phyloP scores from a whole-genome alignment of 1,140 invertebrate species.

The Leptinotarsa undecemlineata region DNA sequence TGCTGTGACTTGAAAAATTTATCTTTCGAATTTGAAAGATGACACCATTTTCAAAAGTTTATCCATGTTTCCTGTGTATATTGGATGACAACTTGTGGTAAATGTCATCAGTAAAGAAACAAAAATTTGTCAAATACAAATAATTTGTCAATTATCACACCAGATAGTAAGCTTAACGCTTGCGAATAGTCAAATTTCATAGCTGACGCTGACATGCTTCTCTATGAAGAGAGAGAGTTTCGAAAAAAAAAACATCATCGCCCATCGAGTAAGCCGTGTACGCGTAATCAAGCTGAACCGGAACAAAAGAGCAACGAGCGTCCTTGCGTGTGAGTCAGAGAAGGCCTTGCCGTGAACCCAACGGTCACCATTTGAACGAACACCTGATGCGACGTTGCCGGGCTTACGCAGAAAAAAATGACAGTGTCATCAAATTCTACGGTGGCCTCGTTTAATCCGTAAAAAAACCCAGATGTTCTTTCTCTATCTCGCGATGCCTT shows the following conservation, averaged over 20 bases:
- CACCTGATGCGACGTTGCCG: slow-evolving; percentile 25
- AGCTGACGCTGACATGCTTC: neutral
- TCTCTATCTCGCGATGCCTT: neutral
- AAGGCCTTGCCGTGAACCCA: slow-evolving; percentile 44
- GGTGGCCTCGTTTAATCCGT: neutral
- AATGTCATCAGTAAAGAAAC: no score
- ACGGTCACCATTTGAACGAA: slow-evolving; percentile 1
- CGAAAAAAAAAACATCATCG: neutral
- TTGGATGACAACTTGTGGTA: no score
- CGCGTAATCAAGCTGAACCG: slow-evolving; percentile 36
- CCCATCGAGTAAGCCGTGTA: neutral
- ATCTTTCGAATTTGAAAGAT: no score
- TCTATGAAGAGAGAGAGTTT: neutral
- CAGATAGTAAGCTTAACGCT: no score
- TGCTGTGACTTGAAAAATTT: no score
- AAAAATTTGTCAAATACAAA: no score
- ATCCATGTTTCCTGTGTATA: no score
- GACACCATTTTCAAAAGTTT: no score
- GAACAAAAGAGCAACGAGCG: slow-evolving; percentile 47
- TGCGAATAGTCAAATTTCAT: no score
- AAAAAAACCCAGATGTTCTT: no score
- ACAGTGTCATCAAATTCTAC: neutral
- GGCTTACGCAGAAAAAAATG: neutral
- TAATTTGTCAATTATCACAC: no score
- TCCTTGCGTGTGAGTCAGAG: slow-evolving; percentile 46